Percentiles rank a stretch among this genome's conserved stretches.
Evolutionary conservation across 1,140 invertebrate genomes (phyloP).

Genomic region (Drosophila prosaltans): DNA sequence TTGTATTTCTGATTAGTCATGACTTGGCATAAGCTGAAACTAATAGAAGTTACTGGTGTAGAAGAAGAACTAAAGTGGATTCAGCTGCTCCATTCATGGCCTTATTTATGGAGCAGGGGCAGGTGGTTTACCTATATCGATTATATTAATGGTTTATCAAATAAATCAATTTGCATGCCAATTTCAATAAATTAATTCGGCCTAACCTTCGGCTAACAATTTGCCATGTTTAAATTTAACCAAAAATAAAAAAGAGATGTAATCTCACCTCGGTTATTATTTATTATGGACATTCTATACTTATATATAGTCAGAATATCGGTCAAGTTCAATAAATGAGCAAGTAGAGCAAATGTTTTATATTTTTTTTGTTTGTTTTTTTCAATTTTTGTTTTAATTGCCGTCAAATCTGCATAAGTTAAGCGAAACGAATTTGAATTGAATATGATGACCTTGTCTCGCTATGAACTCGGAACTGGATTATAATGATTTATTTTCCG

Average conservation of each 20-base stretch:
- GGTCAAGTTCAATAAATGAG: constrained; percentile 66
- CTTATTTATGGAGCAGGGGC: constrained; percentile 35
- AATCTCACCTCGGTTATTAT: constrained; percentile 34
- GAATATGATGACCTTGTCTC: constrained; percentile 33
- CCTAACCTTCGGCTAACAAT: constrained; percentile 54
- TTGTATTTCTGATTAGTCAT: constrained; percentile 15
- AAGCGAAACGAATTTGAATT: constrained; percentile 42
- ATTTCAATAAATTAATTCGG: constrained; percentile 47
- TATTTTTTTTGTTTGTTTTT: constrained; percentile 31
- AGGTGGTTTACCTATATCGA: constrained; percentile 23
- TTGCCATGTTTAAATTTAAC: constrained; percentile 24
- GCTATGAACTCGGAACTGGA: constrained; percentile 26
- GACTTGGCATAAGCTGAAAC: constrained; percentile 36
- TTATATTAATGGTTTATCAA: constrained; percentile 19
- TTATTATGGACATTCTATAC: constrained; percentile 21
- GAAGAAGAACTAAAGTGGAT: constrained; percentile 8
- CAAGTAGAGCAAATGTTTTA: constrained; percentile 33
- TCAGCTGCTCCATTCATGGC: constrained; percentile 27
- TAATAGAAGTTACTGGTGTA: constrained; percentile 2
- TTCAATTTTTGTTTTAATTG: constrained; percentile 30
- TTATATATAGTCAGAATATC: constrained; percentile 46
- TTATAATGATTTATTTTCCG: background rate
- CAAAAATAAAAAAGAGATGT: constrained; percentile 37
- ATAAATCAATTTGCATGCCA: constrained; percentile 66
- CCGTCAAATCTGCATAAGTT: constrained; percentile 66